Conservation (phyloP, 2,113 vertebrate genomes). For the Zosterops borbonicus region DNA sequence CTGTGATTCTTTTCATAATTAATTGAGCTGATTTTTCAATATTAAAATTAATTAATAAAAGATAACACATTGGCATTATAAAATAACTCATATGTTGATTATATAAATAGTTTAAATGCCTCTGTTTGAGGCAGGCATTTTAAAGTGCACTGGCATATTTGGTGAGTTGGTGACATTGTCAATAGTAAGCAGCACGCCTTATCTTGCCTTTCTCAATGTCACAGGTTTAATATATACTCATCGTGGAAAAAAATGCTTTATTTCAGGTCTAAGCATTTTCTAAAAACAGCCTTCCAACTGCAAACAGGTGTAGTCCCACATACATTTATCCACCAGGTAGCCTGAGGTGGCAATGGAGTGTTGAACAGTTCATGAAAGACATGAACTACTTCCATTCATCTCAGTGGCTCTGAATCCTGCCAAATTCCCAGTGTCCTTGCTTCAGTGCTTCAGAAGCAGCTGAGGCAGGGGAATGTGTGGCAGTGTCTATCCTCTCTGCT, state of each 20-base stretch:
- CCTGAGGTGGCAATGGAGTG: neutral
- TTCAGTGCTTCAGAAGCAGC: neutral
- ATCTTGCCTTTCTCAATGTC: neutral
- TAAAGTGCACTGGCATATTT: neutral
- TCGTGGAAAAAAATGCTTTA: neutral
- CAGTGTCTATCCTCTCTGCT: neutral
- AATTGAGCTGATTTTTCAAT: neutral
- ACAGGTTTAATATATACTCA: neutral
- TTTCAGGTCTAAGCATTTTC: neutral
- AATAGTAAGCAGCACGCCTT: neutral
- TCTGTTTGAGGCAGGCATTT: neutral
- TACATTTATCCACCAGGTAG: neutral
- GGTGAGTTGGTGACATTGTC: accelerated
- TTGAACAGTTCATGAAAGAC: neutral
- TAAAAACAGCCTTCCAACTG: neutral
- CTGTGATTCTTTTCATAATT: neutral
- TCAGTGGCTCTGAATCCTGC: neutral
- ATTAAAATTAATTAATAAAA: neutral
- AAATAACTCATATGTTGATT: neutral
- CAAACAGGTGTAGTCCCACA: neutral
- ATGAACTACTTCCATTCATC: neutral
- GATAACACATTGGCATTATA: neutral
- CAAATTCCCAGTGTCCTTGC: neutral
- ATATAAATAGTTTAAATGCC: neutral
- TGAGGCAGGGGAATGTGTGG: neutral